Evolutionary conservation across 1,140 invertebrate species (phyloP).

Genomic region (Drosophila sulfurigaster): DNA sequence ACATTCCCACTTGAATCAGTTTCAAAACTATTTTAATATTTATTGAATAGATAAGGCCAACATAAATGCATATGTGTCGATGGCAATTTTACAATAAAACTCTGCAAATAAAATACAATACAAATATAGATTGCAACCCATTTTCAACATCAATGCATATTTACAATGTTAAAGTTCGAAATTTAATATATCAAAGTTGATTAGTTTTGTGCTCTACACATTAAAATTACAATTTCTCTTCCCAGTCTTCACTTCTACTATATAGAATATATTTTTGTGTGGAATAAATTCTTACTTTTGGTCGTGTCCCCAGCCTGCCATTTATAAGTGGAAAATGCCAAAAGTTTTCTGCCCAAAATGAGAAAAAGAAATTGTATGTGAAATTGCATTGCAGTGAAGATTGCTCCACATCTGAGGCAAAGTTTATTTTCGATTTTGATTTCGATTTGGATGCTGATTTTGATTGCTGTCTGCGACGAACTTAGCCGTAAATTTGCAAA

Average conservation of each 20-base stretch:
- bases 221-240: too few species aligned
- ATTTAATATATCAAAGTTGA: too few species aligned
- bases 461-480: slow-evolving; percentile 29
- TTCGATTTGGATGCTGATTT: slow-evolving; percentile 18
- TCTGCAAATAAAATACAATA: not conserved
- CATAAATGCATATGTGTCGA: slow-evolving; percentile 1
- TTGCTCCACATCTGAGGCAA: not conserved
- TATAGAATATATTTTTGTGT: not conserved
- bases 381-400: slow-evolving; percentile 24
- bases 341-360: slow-evolving; percentile 27
- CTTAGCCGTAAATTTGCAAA: slow-evolving; percentile 19
- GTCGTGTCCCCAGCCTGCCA: not conserved
- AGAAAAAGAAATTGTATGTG: slow-evolving; percentile 23
- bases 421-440: slow-evolving; percentile 15
- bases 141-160: too few species aligned
- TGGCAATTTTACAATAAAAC: not conserved
- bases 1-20: slow-evolving; percentile 20
- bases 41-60: slow-evolving; percentile 40
- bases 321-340: not conserved
- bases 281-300: not conserved
- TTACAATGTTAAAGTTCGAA: too few species aligned
- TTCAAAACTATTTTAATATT: slow-evolving; percentile 42
- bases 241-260: not conserved
- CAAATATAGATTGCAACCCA: too few species aligned
- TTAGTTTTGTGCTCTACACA: too few species aligned